phyloP scores from a whole-genome alignment of 2,888 invertebrate species.

The Andrena chrysosceles region DNA sequence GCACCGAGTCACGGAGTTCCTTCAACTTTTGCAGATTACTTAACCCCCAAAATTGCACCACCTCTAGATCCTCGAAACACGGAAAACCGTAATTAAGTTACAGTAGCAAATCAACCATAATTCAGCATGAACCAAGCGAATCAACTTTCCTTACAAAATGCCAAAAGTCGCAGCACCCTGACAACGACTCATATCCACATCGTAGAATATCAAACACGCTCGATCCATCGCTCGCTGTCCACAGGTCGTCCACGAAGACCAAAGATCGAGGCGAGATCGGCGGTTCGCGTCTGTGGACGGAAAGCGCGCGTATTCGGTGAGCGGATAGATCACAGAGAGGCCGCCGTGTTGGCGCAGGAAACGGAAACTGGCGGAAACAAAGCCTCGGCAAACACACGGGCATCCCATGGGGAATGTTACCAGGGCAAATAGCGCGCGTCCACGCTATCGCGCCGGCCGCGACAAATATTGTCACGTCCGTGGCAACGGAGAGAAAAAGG shows the following conservation, averaged over 20 bases:
- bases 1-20: no score
- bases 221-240: background rate
- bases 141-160: no score
- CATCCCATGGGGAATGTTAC: constrained; percentile 78
- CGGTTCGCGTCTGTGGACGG: background rate
- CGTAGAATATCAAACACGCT: background rate
- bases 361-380: constrained; percentile 85
- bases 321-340: constrained; percentile 77
- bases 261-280: background rate
- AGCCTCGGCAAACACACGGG: constrained; percentile 81
- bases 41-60: no score
- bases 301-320: constrained; percentile 73
- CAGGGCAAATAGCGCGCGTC: constrained; percentile 79
- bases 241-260: background rate
- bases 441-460: constrained; percentile 68
- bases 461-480: constrained; percentile 80
- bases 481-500: constrained; percentile 39
- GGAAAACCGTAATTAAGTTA: no score
- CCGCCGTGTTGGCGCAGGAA: constrained; percentile 84
- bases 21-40: no score
- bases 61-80: no score
- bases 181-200: background rate
- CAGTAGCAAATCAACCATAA: no score
- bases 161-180: background rate
- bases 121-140: no score